These are phyloP conservation scores for Mungos mungo DNA, from an alignment of 2,113 vertebrate species.

Conservation along the genomic window DNA sequence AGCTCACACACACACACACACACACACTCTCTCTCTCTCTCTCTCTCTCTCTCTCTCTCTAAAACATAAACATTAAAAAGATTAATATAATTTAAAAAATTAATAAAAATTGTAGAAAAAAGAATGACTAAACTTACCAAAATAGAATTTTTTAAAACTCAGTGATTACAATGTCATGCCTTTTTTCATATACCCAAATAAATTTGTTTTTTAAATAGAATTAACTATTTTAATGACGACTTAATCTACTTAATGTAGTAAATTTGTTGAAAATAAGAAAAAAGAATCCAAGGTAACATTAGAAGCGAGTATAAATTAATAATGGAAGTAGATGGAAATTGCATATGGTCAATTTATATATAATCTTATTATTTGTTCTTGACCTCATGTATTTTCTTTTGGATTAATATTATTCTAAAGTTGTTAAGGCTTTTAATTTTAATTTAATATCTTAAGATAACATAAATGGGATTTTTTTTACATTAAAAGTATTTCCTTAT, in stretches of 20 bases:
- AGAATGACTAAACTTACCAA: background rate
- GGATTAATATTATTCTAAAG: background rate
- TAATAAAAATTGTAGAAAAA: too few relatives aligned
- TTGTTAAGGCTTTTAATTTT: constrained; percentile 45
- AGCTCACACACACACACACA: too few relatives aligned
- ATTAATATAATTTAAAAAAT: too few relatives aligned
- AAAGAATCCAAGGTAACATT: constrained; percentile 46
- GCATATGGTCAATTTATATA: background rate
- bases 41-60: too few relatives aligned
- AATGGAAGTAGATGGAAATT: background rate
- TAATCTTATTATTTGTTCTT: background rate
- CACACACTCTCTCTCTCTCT: too few relatives aligned
- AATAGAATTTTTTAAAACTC: background rate
- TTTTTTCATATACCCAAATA: background rate
- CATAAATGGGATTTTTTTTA: background rate
- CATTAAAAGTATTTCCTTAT: background rate
- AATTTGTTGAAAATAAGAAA: background rate
- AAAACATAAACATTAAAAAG: too few relatives aligned
- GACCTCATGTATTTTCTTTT: constrained; percentile 7
- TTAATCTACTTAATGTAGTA: constrained; percentile 33
- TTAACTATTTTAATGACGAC: background rate
- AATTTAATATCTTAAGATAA: background rate
- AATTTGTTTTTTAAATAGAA: background rate
- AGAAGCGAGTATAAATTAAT: constrained; percentile 36
- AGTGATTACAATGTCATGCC: background rate